A percentile compares a stretch with the other conserved stretches of the same genome.
These are phyloP conservation scores for Hypercompe scribonia DNA, from an alignment of 2,888 invertebrate genomes.

Conservation along the genomic window DNA sequence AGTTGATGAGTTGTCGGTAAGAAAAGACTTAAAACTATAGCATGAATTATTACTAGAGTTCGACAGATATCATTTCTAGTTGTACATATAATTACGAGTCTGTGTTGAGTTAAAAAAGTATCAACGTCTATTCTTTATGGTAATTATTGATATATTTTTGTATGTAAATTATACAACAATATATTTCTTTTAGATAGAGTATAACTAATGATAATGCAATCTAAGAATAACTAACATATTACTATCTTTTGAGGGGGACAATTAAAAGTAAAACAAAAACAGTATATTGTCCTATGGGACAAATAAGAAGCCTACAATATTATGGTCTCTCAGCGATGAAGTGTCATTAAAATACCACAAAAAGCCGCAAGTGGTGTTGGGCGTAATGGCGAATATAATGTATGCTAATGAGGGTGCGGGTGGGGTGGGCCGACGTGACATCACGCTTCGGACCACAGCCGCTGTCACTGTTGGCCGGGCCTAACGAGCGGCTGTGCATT, in stretches of 20 bases:
- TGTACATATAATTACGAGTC: neutral
- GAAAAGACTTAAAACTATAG: neutral
- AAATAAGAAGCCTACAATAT: constrained; percentile 58
- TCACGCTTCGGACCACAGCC: constrained; percentile 83
- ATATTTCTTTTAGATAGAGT: neutral
- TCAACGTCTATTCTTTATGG: neutral
- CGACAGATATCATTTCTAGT: neutral
- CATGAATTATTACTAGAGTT: neutral
- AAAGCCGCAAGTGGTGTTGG: constrained; percentile 74
- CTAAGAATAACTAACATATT: neutral
- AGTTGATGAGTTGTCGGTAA: neutral
- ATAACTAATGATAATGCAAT: neutral
- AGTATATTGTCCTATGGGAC: constrained; percentile 43
- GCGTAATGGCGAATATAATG: constrained; percentile 84
- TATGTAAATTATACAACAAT: neutral
- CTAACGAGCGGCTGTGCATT: constrained; percentile 83
- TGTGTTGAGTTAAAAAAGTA: neutral
- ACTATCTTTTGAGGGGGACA: neutral
- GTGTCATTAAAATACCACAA: constrained; percentile 77
- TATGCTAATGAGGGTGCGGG: constrained; percentile 84
- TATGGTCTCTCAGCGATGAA: constrained; percentile 58
- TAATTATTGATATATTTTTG: neutral
- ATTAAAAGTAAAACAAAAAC: constrained; percentile 49
- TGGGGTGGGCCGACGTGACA: constrained; percentile 78
- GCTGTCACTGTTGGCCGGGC: constrained; percentile 63